Percentiles rank a stretch among this genome's conserved stretches.
phyloP scores from a whole-genome alignment of 1,140 invertebrate genomes.

The Eriocheir sinensis region DNA sequence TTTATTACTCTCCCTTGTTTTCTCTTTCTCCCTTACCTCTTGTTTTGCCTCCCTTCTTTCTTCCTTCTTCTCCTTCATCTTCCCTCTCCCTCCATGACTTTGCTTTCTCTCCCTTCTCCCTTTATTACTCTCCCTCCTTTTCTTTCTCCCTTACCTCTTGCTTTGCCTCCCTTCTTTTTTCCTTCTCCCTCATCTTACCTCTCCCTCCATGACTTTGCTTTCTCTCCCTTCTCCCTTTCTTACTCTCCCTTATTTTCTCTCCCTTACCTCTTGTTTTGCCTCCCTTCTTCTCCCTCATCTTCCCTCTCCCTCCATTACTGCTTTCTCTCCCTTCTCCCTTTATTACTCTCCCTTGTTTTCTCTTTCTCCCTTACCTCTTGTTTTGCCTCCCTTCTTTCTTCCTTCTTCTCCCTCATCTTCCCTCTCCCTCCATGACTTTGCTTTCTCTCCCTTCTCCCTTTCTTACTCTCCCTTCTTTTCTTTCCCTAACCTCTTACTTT shows the following conservation, averaged over 20 bases:
- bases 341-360: not conserved
- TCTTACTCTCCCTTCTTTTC: not conserved
- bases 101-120: not conserved
- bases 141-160: too few species aligned
- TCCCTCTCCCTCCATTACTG: not conserved
- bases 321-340: too few species aligned
- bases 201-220: not conserved
- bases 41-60: not conserved
- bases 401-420: too few species aligned
- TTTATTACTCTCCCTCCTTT: too few species aligned
- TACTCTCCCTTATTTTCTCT: not conserved
- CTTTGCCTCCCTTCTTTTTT: not conserved
- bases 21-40: too few species aligned
- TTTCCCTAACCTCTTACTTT: too few species aligned
- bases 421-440: too few species aligned
- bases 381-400: not conserved
- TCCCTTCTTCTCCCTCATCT: not conserved
- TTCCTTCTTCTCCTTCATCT: not conserved
- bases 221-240: not conserved
- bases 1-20: not conserved
- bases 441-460: not conserved
- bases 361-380: too few species aligned
- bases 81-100: not conserved
- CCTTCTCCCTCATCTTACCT: not conserved
- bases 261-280: not conserved